Base-by-base conservation (phyloP, 2,113 vertebrate species). In the Herpailurus yagouaroundi region DNA sequence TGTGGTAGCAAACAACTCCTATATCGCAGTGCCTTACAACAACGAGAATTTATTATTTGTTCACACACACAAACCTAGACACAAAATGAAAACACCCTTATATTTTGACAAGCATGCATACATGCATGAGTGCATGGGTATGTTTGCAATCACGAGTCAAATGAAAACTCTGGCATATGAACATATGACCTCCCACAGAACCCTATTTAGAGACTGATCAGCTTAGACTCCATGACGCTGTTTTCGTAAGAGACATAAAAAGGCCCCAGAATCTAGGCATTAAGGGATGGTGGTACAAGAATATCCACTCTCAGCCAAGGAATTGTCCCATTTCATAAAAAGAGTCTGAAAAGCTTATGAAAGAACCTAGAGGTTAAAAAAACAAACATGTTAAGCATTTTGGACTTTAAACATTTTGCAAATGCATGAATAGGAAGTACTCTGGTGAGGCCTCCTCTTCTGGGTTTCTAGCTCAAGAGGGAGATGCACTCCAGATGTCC, bases 21-120 rank as follows among this genome's bases (percentile, higher is more conserved):
- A 7, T 36, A 50, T 76, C 77, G 76, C 81, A 57, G 41, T 95
- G 89, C 71, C 88, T 93, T 86, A 57, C 64, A 93, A 55, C 50
- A 93, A 85, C 21, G 45, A 29, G 12, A 12, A 31, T 88, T 95
- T 97, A 85, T 95, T 97, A 55, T 91, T 93, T 96, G 52, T 36
- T 89, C 88, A 79, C 89, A 64, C 36, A 80, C 80, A 84, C 64
- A 97, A 66, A 91, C 71, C 18, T 33, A 77, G 81, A 91, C 36
- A 86, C 55, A 71, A 57, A 95, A 73, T 60, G 89, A 52, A 77
- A 91, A 64, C 63, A 52, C 25, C 66, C 31, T 80, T 57, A 33
- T n/a, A 79, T 74, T 80, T 92, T 86, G 60, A 73, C 83, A 83
- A 16, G 68, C 68, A 55, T 52, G 84, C 27, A 48, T 80, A 48